Evolutionary conservation across 2,797 vertebrate genomes (phyloP).

Genomic region (Capromys pilorides): DNA sequence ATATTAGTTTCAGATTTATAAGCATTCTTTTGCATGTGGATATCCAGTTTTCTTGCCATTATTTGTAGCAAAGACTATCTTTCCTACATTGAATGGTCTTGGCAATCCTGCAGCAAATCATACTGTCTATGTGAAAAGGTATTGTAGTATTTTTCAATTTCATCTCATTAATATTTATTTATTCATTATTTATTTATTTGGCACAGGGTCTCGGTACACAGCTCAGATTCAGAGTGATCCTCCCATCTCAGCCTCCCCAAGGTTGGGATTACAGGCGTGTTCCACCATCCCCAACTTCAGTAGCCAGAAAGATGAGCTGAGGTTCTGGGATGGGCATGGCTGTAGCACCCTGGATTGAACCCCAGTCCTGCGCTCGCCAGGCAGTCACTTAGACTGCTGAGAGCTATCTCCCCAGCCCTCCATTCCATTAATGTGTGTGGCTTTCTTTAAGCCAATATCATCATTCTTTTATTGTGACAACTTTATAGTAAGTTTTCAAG

Average conservation of each 20-base stretch:
- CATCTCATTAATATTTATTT: background rate
- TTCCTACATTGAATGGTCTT: background rate
- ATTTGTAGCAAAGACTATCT: background rate
- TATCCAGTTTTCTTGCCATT: background rate
- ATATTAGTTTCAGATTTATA: background rate
- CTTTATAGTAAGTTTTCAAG: background rate
- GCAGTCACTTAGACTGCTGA: no score
- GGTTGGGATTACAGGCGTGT: no score
- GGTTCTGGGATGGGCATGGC: no score
- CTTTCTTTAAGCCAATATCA: background rate
- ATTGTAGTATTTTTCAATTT: background rate
- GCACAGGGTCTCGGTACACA: no score
- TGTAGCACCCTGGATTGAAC: no score
- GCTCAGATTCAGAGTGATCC: no score
- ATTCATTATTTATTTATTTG: no score
- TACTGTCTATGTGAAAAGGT: background rate
- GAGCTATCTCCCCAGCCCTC: no score
- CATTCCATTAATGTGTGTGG: background rate
- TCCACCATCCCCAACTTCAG: no score
- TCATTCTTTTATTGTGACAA: background rate
- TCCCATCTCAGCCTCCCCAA: no score
- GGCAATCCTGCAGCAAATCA: background rate
- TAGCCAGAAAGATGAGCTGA: no score
- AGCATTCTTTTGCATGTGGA: background rate
- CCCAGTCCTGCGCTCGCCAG: no score